Base-by-base conservation (phyloP, 35 echinoderm and acorn worm species). In the Amphiura filiformis region DNA sequence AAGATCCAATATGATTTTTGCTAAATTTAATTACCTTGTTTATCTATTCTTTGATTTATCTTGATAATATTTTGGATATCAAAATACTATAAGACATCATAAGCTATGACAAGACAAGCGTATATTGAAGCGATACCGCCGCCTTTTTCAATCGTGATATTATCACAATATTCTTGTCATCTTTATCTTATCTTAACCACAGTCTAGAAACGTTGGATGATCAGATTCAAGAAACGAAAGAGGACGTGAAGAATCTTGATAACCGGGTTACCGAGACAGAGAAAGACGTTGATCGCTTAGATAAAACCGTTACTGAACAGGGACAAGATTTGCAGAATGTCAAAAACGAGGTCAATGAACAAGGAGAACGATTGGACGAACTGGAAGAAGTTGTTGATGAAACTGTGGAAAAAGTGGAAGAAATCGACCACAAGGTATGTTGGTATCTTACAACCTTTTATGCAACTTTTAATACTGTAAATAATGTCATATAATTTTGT, bases 391-490 rank as follows among this genome's bases (percentile, higher is more conserved):
- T 91, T 32, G 96, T 98, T 0, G 96, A 94, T 70, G 61, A 70
- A 70, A 70, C 7, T 26, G 83, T 98, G 32, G 92, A 86, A 34
- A 94, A 91, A 39, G 95, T 97, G 2, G 95, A 97, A 36, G 96
- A 94, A 86, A 98, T 98, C 12, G 96, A 94, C 57, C 92, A 94
- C 39, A 98, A 98, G 87, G 96, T 98, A 81, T 20, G 39, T 5
- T 47, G 41, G 4, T n/a, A n/a, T n/a, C n/a, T n/a, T n/a, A n/a
- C n/a, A n/a, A n/a, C n/a, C n/a, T n/a, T n/a, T n/a, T n/a, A n/a
- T n/a, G n/a, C n/a, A n/a, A n/a, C n/a, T n/a, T n/a, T n/a, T n/a
- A n/a, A n/a, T n/a, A n/a, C n/a, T n/a, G n/a, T n/a, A n/a, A n/a
- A n/a, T n/a, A n/a, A n/a, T n/a, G n/a, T n/a, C n/a, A n/a, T n/a